Percentiles rank a stretch among this genome's conserved stretches.
phyloP scores from a whole-genome alignment of 2,797 vertebrate species.

The Hydrolagus colliei region DNA sequence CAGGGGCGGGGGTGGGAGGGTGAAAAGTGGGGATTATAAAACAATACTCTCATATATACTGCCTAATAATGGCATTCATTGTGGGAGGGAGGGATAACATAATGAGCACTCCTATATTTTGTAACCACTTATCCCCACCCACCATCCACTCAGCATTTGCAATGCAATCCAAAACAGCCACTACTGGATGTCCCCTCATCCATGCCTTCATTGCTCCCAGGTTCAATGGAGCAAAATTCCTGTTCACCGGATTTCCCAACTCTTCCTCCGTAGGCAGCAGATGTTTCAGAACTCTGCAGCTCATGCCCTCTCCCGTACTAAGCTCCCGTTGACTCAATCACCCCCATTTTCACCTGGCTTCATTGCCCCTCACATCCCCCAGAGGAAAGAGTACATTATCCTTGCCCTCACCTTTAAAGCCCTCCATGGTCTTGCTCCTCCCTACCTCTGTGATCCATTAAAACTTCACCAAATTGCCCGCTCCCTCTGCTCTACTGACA shows the following conservation, averaged over 20 bases:
- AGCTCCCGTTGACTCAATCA: neutral
- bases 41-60: too few species aligned
- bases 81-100: too few species aligned
- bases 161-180: too few species aligned
- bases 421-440: neutral
- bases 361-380: neutral
- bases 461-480: too few species aligned
- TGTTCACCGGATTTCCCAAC: neutral
- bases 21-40: too few species aligned
- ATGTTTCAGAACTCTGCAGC: neutral
- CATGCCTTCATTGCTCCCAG: neutral
- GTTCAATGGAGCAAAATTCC: neutral
- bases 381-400: neutral
- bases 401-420: neutral
- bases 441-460: too few species aligned
- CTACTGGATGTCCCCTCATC: neutral
- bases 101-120: too few species aligned
- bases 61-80: too few species aligned
- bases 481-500: too few species aligned
- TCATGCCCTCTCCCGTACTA: neutral
- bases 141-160: too few species aligned
- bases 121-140: too few species aligned
- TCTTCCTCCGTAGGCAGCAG: neutral
- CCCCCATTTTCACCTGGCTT: neutral
- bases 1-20: too few species aligned